Evolutionary conservation across 2,113 vertebrate species (phyloP).

Genomic region (Hucho hucho): DNA sequence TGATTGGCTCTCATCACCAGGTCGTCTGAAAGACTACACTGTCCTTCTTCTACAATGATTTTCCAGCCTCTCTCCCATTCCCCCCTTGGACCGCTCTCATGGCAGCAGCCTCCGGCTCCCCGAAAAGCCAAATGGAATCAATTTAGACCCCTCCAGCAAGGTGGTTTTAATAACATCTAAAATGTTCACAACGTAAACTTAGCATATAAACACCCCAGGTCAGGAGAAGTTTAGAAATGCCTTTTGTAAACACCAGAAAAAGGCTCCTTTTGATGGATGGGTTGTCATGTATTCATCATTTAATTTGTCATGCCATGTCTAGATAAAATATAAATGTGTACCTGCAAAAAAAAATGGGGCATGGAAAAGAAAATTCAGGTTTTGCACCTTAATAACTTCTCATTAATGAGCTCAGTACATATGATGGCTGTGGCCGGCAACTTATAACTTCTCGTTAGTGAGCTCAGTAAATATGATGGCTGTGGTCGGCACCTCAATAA

Average conservation of each 20-base stretch:
- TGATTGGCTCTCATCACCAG: conserved; percentile 32
- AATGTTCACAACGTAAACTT: conserved; percentile 61
- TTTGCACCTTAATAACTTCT: conserved; percentile 55
- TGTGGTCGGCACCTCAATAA: too few relatives aligned
- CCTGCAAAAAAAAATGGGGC: conserved; percentile 52
- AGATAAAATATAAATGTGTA: conserved; percentile 35
- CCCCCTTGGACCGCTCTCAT: background rate
- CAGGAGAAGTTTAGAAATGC: conserved; percentile 62
- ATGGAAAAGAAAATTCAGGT: conserved; percentile 38
- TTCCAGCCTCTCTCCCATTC: background rate
- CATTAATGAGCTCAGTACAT: conserved; percentile 60
- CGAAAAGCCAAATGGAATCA: conserved; percentile 49
- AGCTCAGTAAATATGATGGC: too few relatives aligned
- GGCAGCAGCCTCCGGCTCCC: background rate
- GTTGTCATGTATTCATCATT: conserved; percentile 45
- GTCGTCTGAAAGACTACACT: conserved; percentile 17
- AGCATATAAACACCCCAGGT: conserved; percentile 63
- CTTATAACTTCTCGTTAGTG: too few relatives aligned
- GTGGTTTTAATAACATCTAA: conserved; percentile 60
- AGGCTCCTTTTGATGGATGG: conserved; percentile 39
- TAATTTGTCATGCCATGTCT: conserved; percentile 34
- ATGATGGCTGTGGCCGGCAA: background rate
- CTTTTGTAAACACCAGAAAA: conserved; percentile 53
- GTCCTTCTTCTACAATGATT: background rate
- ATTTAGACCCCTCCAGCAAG: conserved; percentile 55